Evolutionary conservation across 1,140 invertebrate genomes (phyloP), one percentile per base, ranked within the genome.

Genomic region (Lepidurus packardi): DNA sequence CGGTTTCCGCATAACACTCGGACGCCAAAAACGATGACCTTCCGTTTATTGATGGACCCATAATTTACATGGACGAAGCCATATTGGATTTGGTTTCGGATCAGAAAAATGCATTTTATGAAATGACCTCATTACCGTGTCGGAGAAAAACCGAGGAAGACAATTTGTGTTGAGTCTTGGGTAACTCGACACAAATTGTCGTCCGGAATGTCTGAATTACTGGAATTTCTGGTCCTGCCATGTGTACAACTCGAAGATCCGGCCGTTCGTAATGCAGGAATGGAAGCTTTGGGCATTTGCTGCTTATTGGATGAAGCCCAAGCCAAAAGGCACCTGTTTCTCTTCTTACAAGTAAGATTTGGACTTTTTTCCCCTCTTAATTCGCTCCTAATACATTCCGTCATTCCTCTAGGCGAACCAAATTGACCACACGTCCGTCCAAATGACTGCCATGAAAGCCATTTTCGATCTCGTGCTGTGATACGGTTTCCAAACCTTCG

Each of bases 211-310:
- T 41, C 45, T 13, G 44, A 77, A 25, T n/a, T 77, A 41, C 41
- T 77, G 2, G 65, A 34, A 9, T 74, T 47, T 7, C n/a, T 78
- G 34, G 75, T 78, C 73, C 73, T 78, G 24, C 78, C 78, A 2
- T 74, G 78, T 21, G 78, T 78, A 16, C 65, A 78, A 34, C 34
- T 44, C 41, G 73, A 74, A 42, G 78, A 78, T 47, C 78, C 78
- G 13, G 73, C 73, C 25, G 78, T 78, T 13, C 78, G 78, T 21
- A 74, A 75, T 34, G 65, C 73, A 0, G 78, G 73, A 25, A 47
- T 78, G 21, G 78, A 78, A 45, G 73, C 78, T 16, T 45, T 78
- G 73, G 78, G 73, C 43, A 75, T 73, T n/a, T 73, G 42, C 7
- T 78, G 73, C 47, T 44, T 73, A 13, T 43, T 73, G 42, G 73